Conservation (phyloP, 2,113 vertebrate species). For the Sialia sialis region DNA sequence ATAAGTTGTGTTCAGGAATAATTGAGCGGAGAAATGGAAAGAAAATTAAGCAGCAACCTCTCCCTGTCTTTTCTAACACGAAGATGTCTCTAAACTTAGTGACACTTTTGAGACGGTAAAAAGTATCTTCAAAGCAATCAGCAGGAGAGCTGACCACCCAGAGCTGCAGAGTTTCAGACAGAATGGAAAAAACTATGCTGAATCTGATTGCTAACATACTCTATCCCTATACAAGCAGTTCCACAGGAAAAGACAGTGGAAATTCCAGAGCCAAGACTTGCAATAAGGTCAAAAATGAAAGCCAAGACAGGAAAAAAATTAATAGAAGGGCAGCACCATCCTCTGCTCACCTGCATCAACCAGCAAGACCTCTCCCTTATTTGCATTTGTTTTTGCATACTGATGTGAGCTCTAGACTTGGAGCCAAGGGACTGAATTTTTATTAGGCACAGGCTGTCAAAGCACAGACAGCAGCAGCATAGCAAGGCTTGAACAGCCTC, state of each 20-base stretch:
- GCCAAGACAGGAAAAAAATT: neutral
- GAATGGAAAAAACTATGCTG: neutral
- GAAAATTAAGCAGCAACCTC: neutral
- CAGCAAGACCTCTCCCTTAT: neutral
- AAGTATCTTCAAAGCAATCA: neutral
- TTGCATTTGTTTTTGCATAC: neutral
- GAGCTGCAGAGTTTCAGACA: neutral
- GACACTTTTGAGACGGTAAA: neutral
- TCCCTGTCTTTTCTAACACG: neutral
- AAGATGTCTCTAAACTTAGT: neutral
- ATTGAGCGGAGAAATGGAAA: neutral
- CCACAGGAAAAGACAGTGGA: neutral
- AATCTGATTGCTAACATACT: neutral
- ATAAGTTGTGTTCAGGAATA: neutral
- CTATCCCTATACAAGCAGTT: neutral
- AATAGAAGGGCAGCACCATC: neutral
- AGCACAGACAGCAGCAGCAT: rapidly evolving
- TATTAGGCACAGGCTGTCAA: neutral
- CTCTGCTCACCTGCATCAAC: neutral
- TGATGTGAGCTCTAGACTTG: neutral
- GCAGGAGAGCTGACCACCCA: neutral
- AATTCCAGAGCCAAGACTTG: neutral
- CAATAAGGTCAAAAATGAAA: neutral
- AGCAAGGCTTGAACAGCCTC: neutral
- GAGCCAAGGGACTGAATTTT: neutral